Evolutionary conservation across 2,888 invertebrate species (phyloP).

Genomic region (Deilephila elpenor): DNA sequence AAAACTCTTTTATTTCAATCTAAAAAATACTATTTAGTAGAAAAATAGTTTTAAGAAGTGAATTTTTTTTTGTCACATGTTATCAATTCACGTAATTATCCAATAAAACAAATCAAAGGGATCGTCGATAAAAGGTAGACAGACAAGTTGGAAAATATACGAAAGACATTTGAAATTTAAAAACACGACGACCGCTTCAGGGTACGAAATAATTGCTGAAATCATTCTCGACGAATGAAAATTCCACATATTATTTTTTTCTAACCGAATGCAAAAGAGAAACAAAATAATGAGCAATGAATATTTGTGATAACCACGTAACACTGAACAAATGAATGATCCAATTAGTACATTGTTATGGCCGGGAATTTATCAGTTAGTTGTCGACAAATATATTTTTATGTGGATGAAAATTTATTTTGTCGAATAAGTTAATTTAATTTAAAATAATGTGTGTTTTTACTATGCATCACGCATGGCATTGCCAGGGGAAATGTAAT

Average conservation of each 20-base stretch:
- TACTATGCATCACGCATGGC: neutral
- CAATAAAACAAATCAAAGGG: constrained; percentile 1
- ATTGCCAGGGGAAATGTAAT: no score
- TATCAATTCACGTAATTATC: neutral
- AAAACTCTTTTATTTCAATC: no score
- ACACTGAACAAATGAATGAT: constrained; percentile 11
- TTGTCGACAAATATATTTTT: neutral
- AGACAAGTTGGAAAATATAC: constrained; percentile 15
- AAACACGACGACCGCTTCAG: constrained; percentile 6
- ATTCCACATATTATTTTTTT: constrained; percentile 5
- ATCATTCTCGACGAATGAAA: constrained; percentile 8
- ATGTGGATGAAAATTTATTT: neutral
- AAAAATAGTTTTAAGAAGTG: no score
- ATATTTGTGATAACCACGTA: constrained; percentile 13
- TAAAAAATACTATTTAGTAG: no score
- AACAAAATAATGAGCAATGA: constrained; percentile 17
- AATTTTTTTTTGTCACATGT: no score
- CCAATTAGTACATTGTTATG: constrained; percentile 10
- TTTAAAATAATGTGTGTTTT: neutral
- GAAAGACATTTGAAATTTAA: constrained; percentile 4
- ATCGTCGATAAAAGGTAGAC: neutral
- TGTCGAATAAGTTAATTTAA: neutral
- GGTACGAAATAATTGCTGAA: constrained; percentile 25
- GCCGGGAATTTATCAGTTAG: neutral
- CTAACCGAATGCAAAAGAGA: constrained; percentile 10